These are phyloP conservation scores for Colletes latitarsis DNA, from an alignment of 1,140 invertebrate species.

Conservation along the genomic window DNA sequence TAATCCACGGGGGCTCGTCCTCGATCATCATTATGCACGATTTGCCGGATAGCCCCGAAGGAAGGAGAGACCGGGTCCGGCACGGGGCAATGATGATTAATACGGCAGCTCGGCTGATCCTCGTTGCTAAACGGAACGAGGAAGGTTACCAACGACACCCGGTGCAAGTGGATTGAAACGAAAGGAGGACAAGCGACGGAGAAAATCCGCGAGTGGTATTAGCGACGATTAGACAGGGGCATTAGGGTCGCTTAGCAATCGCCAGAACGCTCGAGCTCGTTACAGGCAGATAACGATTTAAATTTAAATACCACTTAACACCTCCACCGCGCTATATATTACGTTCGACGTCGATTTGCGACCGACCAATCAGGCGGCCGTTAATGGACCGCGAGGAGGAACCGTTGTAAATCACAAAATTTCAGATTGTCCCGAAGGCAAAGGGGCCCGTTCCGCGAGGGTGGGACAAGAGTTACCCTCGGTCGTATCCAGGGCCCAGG, in stretches of 20 bases:
- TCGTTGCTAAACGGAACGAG: conserved; percentile 33
- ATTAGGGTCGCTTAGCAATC: conserved; percentile 57
- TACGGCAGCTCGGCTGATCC: conserved; percentile 49
- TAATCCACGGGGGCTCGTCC: conserved; percentile 34
- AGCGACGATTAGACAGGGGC: conserved; percentile 58
- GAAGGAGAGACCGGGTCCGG: not conserved
- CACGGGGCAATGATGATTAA: conserved; percentile 58
- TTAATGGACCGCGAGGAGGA: conserved; percentile 47
- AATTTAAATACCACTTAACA: conserved; percentile 64
- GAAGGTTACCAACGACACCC: not conserved
- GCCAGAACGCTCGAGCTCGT: conserved; percentile 26
- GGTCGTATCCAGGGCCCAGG: not conserved
- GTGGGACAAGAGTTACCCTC: conserved; percentile 15
- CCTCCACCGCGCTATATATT: conserved; percentile 50
- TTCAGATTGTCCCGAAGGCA: conserved; percentile 34
- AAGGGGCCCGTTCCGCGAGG: not conserved
- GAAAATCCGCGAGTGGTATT: conserved; percentile 37
- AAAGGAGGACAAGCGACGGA: not conserved
- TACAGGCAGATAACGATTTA: conserved; percentile 41
- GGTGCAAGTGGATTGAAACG: not conserved
- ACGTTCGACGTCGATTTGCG: conserved; percentile 24
- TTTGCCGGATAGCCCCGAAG: conserved; percentile 24
- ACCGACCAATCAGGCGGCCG: conserved; percentile 40
- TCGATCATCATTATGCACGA: conserved; percentile 47
- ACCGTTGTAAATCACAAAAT: conserved; percentile 57